Evolutionary conservation across 2,797 vertebrate species (phyloP), one percentile per base, ranked within the genome.

Genomic region (Halcyon smyrnensis): DNA sequence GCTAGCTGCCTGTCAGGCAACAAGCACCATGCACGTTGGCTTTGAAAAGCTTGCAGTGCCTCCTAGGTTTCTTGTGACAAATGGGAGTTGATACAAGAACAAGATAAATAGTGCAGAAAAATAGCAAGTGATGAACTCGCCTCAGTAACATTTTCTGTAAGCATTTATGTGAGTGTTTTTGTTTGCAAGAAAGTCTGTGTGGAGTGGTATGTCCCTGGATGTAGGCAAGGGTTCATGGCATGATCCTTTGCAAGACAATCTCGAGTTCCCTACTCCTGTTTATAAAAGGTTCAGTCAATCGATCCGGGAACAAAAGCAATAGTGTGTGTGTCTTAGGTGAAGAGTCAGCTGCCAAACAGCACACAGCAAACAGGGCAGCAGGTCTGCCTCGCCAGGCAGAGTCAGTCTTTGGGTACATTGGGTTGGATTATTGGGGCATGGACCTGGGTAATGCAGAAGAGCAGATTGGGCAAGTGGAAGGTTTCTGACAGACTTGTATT

Each of bases 271-370:
- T 88, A 37, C 65, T 93, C 69, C 91, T 96, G 95, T 96, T 97
- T 96, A 92, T 92, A 93, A 94, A 96, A 95, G 95, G 85, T 96
- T 96, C 91, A 93, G 89, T 96, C 95, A 92, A 92, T 94, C 76
- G 89, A 94, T 96, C 87, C 3, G 8, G 92, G 91, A 96, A 75
- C 91, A 81, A 86, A 96, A 96, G 92, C 95, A 91, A 81, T 90
- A 93, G 89, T 34, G 79, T 85, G 84, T 91, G 84, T 91, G 92
- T 96, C 92, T 94, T 87, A 93, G 88, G 92, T 87, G 79, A 92
- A 81, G 84, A 93, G 84, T 36, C 92, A 92, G 85, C 91, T 86
- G 87, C 87, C 95, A 93, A 95, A 84, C 63, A 93, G 84, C 63
- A 69, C 73, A 45, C 37, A 79, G 59, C 85, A 90, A 88, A 84